Evolutionary conservation across 1,140 invertebrate genomes (phyloP), one percentile per base, ranked within the genome.

Genomic region (Bicyclus anynana): DNA sequence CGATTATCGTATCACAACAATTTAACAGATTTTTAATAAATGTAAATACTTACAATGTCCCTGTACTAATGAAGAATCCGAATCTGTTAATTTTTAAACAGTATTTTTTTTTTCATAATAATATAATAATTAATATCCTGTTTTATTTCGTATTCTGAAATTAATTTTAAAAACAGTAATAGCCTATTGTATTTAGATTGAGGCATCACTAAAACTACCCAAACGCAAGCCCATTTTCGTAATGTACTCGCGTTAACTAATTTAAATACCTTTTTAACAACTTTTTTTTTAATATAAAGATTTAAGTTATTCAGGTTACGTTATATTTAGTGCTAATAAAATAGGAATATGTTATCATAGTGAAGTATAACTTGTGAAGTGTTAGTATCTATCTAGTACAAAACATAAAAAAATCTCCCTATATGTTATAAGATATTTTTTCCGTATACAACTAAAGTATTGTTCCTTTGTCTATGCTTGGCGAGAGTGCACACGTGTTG

Each of bases 41-140:
- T 33, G 57, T 65, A 55, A 71, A 62, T 62, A 76, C 65, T 47
- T 67, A 63, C 49, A 61, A 56, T 66, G 38, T 78, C 71, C 72
- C 74, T 79, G 76, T 81, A 79, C 64, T 67, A 67, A 67, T 59
- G 52, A 69, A 20, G 6, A 20, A 44, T 44, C 40, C 18, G 40
- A 44, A 44, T 44, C 18, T 44, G 67, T 71, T 53, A 58, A 33
- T 33, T 33, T 33, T 12, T 12, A 6, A 33, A 33, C 7, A 12
- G 29, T 12, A 12, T 12, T 33, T 33, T 33, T 10, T 33, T 33
- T 33, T 12, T 33, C 3, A 33, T 12, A 12, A 33, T 33, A 33
- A 12, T 33, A 33, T 33, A 7, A 7, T 23, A 23, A 2, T 7
- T 33, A n/a, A 33, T 40, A 17, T 40, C 37, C 37, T 5, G 37